Percentiles rank a stretch among this genome's conserved stretches.
Conservation (phyloP, 2,888 invertebrate species). For the Pristionchus entomophagus region DNA sequence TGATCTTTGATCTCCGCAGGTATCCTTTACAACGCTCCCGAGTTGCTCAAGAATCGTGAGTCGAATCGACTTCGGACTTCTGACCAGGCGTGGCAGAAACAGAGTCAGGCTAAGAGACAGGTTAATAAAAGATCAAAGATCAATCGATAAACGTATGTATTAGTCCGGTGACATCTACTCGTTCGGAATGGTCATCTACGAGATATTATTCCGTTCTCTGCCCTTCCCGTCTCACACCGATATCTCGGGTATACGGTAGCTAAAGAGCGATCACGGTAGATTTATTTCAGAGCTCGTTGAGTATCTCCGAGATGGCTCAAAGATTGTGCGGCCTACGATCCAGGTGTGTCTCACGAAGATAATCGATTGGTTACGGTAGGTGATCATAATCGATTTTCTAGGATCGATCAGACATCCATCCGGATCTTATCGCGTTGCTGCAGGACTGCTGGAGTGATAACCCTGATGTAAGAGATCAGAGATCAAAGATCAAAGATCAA, state of each 20-base stretch:
- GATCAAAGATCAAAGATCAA: constrained; percentile 27
- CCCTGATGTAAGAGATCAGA: constrained; percentile 71
- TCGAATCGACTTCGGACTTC: constrained; percentile 62
- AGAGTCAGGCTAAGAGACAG: constrained; percentile 49
- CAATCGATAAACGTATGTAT: constrained; percentile 12
- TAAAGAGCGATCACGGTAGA: neutral
- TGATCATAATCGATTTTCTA: constrained; percentile 58
- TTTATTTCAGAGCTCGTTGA: constrained; percentile 64
- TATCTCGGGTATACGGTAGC: constrained; percentile 53
- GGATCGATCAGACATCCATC: constrained; percentile 69
- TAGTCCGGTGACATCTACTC: constrained; percentile 71
- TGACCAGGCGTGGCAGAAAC: constrained; percentile 71
- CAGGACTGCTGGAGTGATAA: constrained; percentile 74
- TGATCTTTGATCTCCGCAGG: constrained; percentile 48
- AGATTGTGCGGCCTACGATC: constrained; percentile 66
- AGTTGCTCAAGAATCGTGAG: constrained; percentile 69
- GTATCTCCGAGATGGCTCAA: constrained; percentile 68
- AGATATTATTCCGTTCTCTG: constrained; percentile 65
- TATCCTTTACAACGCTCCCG: constrained; percentile 68
- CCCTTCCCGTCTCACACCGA: constrained; percentile 64
- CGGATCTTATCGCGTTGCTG: constrained; percentile 66
- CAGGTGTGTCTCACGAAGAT: neutral
- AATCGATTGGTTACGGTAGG: constrained; percentile 30
- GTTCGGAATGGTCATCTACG: constrained; percentile 74
- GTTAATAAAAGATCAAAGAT: neutral